Base-by-base conservation (phyloP, 1,140 invertebrate genomes). In the Drosophila santomea region DNA sequence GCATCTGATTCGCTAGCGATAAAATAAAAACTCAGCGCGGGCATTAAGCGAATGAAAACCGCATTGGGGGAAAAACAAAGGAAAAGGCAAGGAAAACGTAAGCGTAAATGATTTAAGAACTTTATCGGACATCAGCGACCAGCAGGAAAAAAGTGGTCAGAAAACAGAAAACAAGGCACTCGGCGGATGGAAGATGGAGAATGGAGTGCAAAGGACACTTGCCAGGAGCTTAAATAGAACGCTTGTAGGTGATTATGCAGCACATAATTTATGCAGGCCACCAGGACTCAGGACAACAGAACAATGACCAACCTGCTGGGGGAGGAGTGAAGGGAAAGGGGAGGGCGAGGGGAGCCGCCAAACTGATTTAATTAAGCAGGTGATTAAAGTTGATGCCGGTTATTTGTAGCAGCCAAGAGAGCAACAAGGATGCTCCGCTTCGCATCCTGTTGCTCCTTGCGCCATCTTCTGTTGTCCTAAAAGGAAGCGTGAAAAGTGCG, bases 301-400 rank as follows among this genome's bases (percentile, higher is more conserved):
- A 59, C 61, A 73, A 59, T 28, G 69, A 23, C 52, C 59, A 58
- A 8, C 12, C 25, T 25, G 52, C 4, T 32, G 32, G 32, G 3
- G 11, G n/a, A 5, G n/a, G 48, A 14, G 43, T 20, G 20, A n/a
- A 32, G 52, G 43, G 54, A 41, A 23, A 47, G 39, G n/a, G 41
- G 1, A 12, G 54, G 39, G n/a, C 36, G 1, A 12, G 54, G 25
- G 66, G 54, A 51, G 48, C 64, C 25, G 66, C 76, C 78, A 80
- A 90, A 86, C 86, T 89, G 85, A 89, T 89, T 89, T 89, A 89
- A 89, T 89, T 80, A 89, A 91, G 74, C 89, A 90, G 86, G 82
- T 90, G 86, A 90, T 90, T 90, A 90, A 90, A 90, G 88, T 88
- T 90, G 82, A 89, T 88, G 82, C 88, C 77, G 73, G 67, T 78